Conservation (phyloP, 2,797 vertebrate species). For the Lepilemur ruficaudatus region DNA sequence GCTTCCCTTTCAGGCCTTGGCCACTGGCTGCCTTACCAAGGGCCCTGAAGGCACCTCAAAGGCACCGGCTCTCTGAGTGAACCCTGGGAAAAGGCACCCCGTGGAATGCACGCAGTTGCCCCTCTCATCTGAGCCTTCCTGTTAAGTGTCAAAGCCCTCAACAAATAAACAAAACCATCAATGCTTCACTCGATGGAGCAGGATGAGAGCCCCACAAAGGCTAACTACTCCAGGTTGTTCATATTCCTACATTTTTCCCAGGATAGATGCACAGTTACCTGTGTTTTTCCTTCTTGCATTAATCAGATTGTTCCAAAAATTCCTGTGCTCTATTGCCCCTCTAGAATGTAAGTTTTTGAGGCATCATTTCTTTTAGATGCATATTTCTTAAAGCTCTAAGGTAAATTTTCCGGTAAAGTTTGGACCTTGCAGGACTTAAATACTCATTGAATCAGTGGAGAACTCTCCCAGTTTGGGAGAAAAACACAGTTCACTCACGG, state of each 20-base stretch:
- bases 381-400: not conserved
- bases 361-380: not conserved
- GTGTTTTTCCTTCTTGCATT: not conserved
- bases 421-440: not conserved
- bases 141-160: not conserved
- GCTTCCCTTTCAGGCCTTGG: no score
- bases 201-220: not conserved
- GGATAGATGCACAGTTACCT: rapidly evolving
- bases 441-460: not conserved
- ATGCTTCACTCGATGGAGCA: not conserved
- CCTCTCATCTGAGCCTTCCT: not conserved
- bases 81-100: not conserved
- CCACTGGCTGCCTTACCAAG: not conserved
- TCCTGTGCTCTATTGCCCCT: not conserved
- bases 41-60: not conserved
- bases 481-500: not conserved
- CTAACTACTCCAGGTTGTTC: not conserved
- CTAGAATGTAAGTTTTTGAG: not conserved
- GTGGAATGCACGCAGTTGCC: not conserved
- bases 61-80: not conserved
- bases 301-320: not conserved
- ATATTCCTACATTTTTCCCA: not conserved
- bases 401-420: not conserved
- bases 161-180: no score
- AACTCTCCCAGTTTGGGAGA: not conserved